These are phyloP conservation scores for Cottus gobio DNA, from an alignment of 2,113 vertebrate genomes.

Conservation along the genomic window DNA sequence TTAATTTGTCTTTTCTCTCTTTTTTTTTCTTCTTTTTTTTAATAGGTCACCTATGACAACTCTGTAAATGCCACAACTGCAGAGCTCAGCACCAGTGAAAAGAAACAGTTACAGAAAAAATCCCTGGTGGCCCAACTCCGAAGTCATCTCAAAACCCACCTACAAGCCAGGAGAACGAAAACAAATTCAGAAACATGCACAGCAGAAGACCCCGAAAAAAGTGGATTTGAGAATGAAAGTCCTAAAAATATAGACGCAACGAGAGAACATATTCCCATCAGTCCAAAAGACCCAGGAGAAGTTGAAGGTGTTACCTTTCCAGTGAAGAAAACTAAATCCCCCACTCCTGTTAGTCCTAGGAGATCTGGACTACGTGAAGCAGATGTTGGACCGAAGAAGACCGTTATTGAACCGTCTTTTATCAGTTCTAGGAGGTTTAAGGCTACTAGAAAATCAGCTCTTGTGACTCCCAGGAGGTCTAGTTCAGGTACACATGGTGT, in stretches of 20 bases:
- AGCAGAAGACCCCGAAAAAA: constrained; percentile 20
- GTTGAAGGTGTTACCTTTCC: background rate
- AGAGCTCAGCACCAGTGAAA: constrained; percentile 16
- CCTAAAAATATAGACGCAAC: background rate
- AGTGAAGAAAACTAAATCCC: background rate
- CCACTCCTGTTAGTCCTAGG: background rate
- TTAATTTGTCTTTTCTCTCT: background rate
- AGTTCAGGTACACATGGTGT: background rate
- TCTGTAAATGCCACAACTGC: background rate
- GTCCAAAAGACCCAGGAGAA: background rate
- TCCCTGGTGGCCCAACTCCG: constrained; percentile 40
- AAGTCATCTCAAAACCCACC: constrained; percentile 46
- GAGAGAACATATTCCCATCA: background rate
- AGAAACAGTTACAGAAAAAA: constrained; percentile 22
- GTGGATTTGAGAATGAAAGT: background rate
- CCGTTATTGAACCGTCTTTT: background rate
- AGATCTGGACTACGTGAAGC: constrained; percentile 11
- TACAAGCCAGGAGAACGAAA: constrained; percentile 12
- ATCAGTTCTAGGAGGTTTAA: background rate
- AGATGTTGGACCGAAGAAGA: background rate
- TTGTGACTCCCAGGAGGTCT: background rate
- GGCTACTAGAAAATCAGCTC: background rate
- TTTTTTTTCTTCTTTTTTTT: constrained; percentile 19
- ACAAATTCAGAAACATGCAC: background rate
- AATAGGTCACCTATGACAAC: constrained; percentile 20